A percentile compares a stretch with the other conserved stretches of the same genome.
Evolutionary conservation across 2,797 vertebrate species (phyloP).

Genomic region (Coluber constrictor): DNA sequence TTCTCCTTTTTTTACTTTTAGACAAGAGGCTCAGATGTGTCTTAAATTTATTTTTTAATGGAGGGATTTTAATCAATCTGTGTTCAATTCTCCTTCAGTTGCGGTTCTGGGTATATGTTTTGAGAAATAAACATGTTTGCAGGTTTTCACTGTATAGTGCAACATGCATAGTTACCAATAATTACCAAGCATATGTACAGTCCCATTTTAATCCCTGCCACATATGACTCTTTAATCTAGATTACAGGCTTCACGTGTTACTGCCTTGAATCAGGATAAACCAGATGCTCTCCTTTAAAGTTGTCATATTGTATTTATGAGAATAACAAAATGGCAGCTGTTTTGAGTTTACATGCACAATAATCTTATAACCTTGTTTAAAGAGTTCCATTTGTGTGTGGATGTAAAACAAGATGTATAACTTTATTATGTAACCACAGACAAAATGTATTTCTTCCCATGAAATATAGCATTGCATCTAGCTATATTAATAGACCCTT

Average conservation of each 20-base stretch:
- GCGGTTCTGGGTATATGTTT: neutral
- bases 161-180: neutral
- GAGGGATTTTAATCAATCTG: neutral
- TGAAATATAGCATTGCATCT: neutral
- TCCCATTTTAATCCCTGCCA: neutral
- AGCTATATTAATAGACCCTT: no score
- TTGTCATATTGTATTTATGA: neutral
- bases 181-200: neutral
- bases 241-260: neutral
- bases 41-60: constrained; percentile 26
- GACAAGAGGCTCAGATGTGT: constrained; percentile 30
- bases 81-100: neutral
- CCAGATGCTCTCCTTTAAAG: neutral
- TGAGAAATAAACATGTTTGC: neutral
- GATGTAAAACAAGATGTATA: neutral
- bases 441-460: neutral
- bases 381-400: neutral
- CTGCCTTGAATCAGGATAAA: neutral
- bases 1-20: neutral
- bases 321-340: neutral
- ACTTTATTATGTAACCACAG: neutral
- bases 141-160: neutral
- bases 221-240: neutral
- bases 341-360: neutral
- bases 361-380: neutral